Base-by-base conservation (phyloP, 2,113 vertebrate species). In the Zosterops hypoxanthus region DNA sequence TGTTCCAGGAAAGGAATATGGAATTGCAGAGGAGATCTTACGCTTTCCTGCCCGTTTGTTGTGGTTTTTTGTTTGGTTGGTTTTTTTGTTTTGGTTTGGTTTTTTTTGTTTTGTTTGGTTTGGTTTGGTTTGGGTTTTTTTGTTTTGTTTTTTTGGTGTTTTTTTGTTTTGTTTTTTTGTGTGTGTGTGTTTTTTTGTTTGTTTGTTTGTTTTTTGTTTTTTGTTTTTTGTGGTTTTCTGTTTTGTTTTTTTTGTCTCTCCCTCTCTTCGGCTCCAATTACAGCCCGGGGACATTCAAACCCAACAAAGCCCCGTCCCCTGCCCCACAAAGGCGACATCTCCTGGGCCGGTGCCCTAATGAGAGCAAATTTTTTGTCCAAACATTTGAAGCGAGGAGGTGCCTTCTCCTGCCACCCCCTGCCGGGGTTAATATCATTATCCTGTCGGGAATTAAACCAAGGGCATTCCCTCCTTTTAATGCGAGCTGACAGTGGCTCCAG, bases 401-500 rank as follows among this genome's bases (percentile, higher is more conserved):
- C 84, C 92, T 96, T 96, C 84, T 90, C 75, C 83, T 79, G 53
- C 44, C 44, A 33, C 87, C 94, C 88, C 88, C 91, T 8, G 71
- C 82, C 10, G 57, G 86, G 95, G 61, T 90, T 82, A 92, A 96
- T 96, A 44, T 92, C 94, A 92, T 97, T 97, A 97, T 88, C 96
- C 91, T n/a, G 39, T 82, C 77, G 68, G 82, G 79, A 65, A 86
- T 85, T 73, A 31, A 96, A 94, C 64, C 52, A 9, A 64, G 90
- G 96, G 88, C 77, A 55, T 76, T 79, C 2, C 5, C 78, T 46
- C 25, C 92, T 85, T 86, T 94, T 98, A 98, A 98, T 98, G 97
- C 97, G 97, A 97, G 65, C 55, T 95, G 98, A 98, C 98, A 98
- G 97, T 86, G 98, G 98, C 98, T 98, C 98, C 98, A 98, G 97